Base-by-base conservation (phyloP, 2,888 invertebrate genomes). In the Pachydiplax longipennis region DNA sequence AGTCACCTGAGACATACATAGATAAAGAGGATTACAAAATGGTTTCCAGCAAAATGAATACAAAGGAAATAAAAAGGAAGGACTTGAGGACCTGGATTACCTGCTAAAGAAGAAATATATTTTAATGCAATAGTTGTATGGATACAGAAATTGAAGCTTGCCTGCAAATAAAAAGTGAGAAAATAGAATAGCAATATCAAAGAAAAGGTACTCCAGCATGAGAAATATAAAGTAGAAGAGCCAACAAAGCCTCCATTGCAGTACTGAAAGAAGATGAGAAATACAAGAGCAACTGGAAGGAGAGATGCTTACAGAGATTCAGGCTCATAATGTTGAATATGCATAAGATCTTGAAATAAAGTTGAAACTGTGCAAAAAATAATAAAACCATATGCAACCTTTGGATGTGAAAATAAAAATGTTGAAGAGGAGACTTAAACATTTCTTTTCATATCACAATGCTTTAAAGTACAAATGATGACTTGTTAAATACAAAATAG, bases 101-200 rank as follows among this genome's bases (percentile, higher is more conserved):
- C 90, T 90, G 90, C 90, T 48, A 31, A 73, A 73, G 90, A 90
- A 90, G 90, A 90, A 90, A 90, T 18, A 80, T 22, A 73, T n/a
- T 81, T 73, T 48, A 90, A 48, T 80, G 48, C 48, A 22, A 58
- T 40, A 80, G 58, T 53, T 61, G 80, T 48, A 31, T 90, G 40
- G 65, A 90, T 58, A 65, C 31, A 87, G 87, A 61, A 37, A 87
- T 31, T 65, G 87, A 87, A 61, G 87, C 87, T 87, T 87, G 58
- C 87, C 87, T 91, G 87, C 83, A 65, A 81, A 81, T 91, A 82
- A 65, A 82, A 87, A 91, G 65, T 73, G 65, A 83, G 81, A 82
- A 40, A 82, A 83, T 82, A 58, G 31, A n/a, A 53, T 53, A 53
- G 73, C 25, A 37, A 81, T 40, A 58, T 80, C n/a, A 35, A 90